Conservation (phyloP, 2,113 vertebrate species). For the Colaptes auratus region DNA sequence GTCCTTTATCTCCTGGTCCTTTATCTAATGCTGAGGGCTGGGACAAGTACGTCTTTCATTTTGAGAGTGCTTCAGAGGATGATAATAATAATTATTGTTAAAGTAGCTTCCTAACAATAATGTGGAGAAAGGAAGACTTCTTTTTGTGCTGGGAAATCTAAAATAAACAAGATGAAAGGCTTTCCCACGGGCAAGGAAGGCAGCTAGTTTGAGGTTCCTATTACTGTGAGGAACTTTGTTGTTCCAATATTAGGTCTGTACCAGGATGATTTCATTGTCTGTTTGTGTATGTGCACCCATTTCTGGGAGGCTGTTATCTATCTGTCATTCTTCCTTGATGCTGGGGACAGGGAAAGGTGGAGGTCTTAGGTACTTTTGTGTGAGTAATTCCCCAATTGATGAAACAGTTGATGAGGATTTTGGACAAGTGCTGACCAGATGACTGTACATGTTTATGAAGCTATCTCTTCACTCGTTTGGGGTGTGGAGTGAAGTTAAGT, state of each 20-base stretch:
- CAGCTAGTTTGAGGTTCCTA: too few species aligned
- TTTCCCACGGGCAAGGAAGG: too few species aligned
- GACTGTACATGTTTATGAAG: not conserved
- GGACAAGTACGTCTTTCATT: not conserved
- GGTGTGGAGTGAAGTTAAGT: too few species aligned
- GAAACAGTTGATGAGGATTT: not conserved
- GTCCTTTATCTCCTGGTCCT: not conserved
- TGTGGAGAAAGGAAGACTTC: not conserved
- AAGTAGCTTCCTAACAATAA: not conserved
- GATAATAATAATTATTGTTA: not conserved
- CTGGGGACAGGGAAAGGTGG: not conserved
- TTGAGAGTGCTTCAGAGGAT: not conserved
- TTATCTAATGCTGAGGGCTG: not conserved
- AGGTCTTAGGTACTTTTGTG: not conserved
- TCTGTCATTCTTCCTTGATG: accelerated
- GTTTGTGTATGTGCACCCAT: accelerated
- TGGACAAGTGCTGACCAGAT: not conserved
- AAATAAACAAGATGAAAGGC: too few species aligned
- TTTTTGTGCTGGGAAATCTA: too few species aligned
- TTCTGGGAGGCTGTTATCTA: accelerated
- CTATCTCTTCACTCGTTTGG: not conserved
- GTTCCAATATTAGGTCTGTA: not conserved
- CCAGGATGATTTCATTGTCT: not conserved
- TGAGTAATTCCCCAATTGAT: not conserved
- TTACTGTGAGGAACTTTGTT: not conserved